These are phyloP conservation scores for Drosophila sulfurigaster DNA, from an alignment of 1,140 invertebrate genomes.

Conservation along the genomic window DNA sequence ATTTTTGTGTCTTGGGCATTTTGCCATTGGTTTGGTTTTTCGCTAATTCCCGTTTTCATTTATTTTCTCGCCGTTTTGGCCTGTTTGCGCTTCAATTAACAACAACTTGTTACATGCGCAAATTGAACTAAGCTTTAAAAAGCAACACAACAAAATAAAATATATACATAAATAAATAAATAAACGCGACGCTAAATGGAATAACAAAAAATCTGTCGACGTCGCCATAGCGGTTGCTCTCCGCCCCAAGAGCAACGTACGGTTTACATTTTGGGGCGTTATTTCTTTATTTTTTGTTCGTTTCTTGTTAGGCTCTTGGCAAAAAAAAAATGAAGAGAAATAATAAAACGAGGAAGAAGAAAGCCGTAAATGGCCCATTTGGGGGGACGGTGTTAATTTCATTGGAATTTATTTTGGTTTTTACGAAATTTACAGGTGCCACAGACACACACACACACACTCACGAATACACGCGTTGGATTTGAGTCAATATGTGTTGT, in stretches of 20 bases:
- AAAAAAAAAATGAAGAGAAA: constrained; percentile 3
- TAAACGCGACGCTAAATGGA: constrained; percentile 65
- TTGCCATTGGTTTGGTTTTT: constrained; percentile 49
- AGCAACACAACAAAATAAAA: constrained; percentile 15
- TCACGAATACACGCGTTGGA: constrained; percentile 3
- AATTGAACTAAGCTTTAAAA: constrained; percentile 74
- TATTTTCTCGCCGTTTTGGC: constrained; percentile 37
- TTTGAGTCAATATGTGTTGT: constrained; percentile 6
- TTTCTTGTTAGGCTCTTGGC: constrained; percentile 38
- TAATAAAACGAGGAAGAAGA: constrained; percentile 22
- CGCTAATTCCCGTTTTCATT: constrained; percentile 57
- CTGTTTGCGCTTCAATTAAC: constrained; percentile 78
- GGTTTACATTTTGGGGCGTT: constrained; percentile 64
- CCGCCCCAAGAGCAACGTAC: constrained; percentile 38
- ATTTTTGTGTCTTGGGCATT: constrained; percentile 71
- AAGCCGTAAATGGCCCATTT: constrained; percentile 48
- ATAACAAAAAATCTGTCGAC: constrained; percentile 33
- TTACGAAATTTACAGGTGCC: constrained; percentile 66
- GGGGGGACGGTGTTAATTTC: constrained; percentile 68
- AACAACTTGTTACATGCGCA: constrained; percentile 81
- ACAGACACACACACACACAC: neutral
- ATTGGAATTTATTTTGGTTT: constrained; percentile 70
- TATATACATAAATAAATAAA: constrained; percentile 61
- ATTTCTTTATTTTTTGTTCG: constrained; percentile 12
- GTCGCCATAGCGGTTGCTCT: constrained; percentile 9